Conservation (phyloP, 2,113 vertebrate species). For the Ginglymostoma cirratum region DNA sequence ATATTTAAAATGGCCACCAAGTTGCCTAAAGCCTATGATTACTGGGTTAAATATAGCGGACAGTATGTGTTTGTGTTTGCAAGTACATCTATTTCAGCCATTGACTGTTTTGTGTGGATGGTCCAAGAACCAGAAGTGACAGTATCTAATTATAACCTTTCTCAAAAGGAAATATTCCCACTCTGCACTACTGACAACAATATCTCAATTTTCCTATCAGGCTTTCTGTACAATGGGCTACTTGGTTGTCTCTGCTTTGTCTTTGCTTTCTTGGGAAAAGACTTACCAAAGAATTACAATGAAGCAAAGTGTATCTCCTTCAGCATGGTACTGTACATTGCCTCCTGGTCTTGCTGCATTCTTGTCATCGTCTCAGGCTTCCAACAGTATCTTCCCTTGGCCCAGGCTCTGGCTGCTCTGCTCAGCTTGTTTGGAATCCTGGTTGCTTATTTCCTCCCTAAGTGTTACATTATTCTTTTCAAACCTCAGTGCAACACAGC, state of each 20-base stretch:
- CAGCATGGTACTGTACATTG: background rate
- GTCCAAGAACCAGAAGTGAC: constrained; percentile 21
- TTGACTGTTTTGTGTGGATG: background rate
- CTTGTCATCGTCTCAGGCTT: constrained; percentile 34
- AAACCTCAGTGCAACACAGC: constrained; percentile 59
- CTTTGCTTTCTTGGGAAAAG: constrained; percentile 39
- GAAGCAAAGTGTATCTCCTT: constrained; percentile 31
- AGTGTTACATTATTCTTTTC: constrained; percentile 62
- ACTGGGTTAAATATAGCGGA: constrained; percentile 30
- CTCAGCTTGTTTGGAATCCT: constrained; percentile 58
- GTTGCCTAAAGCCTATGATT: constrained; percentile 38
- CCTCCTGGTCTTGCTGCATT: constrained; percentile 36
- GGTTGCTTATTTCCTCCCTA: constrained; percentile 55
- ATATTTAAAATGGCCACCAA: constrained; percentile 36
- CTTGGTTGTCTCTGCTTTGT: background rate
- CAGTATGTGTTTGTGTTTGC: background rate
- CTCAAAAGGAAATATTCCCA: background rate
- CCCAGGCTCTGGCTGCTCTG: constrained; percentile 50
- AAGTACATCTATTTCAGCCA: background rate
- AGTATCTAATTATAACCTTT: background rate
- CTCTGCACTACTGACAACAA: background rate
- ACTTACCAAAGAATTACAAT: constrained; percentile 39
- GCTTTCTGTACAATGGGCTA: background rate
- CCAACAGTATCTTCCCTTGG: constrained; percentile 32
- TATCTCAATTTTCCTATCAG: background rate